Evolutionary conservation across 2,888 invertebrate species (phyloP), one percentile per base, ranked within the genome.

Genomic region (Anthophora plumipes): DNA sequence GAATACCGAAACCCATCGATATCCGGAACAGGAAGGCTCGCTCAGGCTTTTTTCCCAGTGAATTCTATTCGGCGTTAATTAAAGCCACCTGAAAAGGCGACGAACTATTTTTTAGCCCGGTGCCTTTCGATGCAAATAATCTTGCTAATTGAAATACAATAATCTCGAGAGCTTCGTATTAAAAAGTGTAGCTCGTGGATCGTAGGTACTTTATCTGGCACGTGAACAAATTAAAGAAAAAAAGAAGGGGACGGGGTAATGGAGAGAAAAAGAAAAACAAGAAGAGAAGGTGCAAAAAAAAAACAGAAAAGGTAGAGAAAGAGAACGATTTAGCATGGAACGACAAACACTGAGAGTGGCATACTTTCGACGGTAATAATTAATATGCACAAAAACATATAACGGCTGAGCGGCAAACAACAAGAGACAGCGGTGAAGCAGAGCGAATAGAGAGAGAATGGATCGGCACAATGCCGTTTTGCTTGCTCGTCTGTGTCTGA

Each of bases 401-500:
- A 82, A 74, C 74, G 71, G 76, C 60, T 77, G 76, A 85, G 70
- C 55, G 75, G 82, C 84, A 81, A 86, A 87, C 82, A 89, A 81
- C 76, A 69, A 63, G 43, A n/a, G 72, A n/a, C 17, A 14, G 37
- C 55, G 43, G 75, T 25, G 25, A 48, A 14, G 55, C 37, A 9
- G 61, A 70, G 77, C 78, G 82, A 31, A 31, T 31, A 31, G 31
- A 31, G 31, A 80, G 79, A 81, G 86, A 87, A 78, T 71, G 88
- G 77, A 75, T 82, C 79, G 80, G 82, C 73, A 89, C 89, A 90
- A 88, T 88, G 85, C 80, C 52, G 71, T 78, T 31, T 77, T 43
- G 76, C 82, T 68, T 82, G 84, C 82, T 87, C 81, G 86, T 88
- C 91, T 89, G 89, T 86, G 84, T 87, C 88, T 89, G 90, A 91